Conservation (phyloP, 2,113 vertebrate species). For the Chaetura pelagica region DNA sequence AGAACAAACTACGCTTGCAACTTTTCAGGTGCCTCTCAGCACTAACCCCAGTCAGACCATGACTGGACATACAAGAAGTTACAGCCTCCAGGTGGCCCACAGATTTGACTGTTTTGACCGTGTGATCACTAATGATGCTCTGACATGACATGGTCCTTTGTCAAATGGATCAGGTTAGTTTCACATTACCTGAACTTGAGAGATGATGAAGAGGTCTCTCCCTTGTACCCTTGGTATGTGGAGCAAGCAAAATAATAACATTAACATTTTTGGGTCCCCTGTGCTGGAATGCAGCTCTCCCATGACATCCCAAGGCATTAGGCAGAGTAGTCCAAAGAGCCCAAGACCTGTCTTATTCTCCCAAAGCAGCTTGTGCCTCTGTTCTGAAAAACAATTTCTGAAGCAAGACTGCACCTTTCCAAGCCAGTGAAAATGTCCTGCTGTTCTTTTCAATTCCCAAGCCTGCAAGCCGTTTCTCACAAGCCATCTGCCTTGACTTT, state of each 20-base stretch:
- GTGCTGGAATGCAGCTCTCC: neutral
- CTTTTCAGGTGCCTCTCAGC: neutral
- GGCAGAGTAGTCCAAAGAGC: neutral
- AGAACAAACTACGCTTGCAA: neutral
- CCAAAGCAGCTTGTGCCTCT: neutral
- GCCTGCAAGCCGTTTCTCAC: neutral
- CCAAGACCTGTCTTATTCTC: neutral
- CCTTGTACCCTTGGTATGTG: neutral
- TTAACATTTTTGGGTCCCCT: neutral
- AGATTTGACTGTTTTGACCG: neutral
- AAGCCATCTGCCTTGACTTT: neutral
- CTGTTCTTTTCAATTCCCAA: neutral
- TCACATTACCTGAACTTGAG: neutral
- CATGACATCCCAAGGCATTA: neutral
- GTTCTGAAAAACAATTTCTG: neutral
- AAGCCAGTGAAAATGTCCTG: neutral
- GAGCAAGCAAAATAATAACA: neutral
- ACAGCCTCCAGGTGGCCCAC: neutral
- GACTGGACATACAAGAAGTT: rapidly evolving
- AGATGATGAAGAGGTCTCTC: neutral
- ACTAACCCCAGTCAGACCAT: neutral
- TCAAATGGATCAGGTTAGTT: neutral
- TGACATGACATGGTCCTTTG: neutral
- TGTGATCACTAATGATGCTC: rapidly evolving
- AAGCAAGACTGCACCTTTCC: neutral